Evolutionary conservation across 23 tunicate species (phyloP), one percentile per base, ranked within the genome.

Genomic region (Pegea sp.): DNA sequence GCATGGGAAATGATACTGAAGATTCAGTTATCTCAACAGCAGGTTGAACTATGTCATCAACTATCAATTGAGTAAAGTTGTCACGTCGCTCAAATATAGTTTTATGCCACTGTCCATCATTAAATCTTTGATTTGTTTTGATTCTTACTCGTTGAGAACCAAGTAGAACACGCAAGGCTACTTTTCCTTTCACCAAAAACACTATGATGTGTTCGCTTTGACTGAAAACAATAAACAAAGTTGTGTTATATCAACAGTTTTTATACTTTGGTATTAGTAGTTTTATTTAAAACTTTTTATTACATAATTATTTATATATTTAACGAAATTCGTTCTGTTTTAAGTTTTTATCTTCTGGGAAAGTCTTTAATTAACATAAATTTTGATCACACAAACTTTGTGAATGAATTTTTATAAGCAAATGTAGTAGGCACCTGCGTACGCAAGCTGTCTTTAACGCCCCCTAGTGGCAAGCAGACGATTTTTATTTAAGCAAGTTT

Each of bases 21-120:
- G 61, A 69, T 13, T 34, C 46, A 29, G 23, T 23, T 30, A 58
- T 60, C 5, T 31, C 20, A 3, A 34, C 69, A 29, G 21, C 43
- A 21, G 60, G 62, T 29, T 51, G 66, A 42, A 70, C 61, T 1
- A 58, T 60, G 2, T 64, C 92, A 59, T 79, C 73, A 6, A 79
- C 54, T 52, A 60, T 71, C 24, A 79, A 42, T 49, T 65, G 78
- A 5, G 76, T 43, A 29, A 49, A 29, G 21, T 69, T 60, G 18
- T 60, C 60, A 29, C 64, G 70, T 44, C 92, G 56, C 49, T 79
- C 70, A 59, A 79, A 71, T 24, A 69, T 79, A 7, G 71, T 44
- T 3, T 64, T 48, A 55, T 79, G 92, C 92, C 92, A 79, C 4
- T 27, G 22, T 25, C 71, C 92, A 28, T 79, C 92, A 56, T 48